Percentiles rank a stretch among this genome's conserved stretches.
phyloP scores from a whole-genome alignment of 1,140 invertebrate species.

The Pentalonia nigronervosa region DNA sequence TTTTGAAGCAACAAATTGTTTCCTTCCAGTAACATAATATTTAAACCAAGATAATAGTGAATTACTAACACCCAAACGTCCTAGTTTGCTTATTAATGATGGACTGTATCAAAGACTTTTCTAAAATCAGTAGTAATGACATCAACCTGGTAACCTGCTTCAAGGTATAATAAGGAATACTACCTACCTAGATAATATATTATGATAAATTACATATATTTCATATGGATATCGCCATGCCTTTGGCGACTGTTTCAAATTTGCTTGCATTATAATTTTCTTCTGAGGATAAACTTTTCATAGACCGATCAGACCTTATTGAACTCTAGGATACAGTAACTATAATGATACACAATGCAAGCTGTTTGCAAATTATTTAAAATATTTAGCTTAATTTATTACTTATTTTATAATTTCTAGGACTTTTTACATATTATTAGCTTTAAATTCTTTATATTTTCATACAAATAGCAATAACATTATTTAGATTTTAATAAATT shows the following conservation, averaged over 20 bases:
- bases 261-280: neutral
- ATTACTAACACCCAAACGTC: too few species aligned
- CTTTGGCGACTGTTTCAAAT: slow-evolving; percentile 2
- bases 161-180: neutral
- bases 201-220: neutral
- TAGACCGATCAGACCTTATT: neutral
- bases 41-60: too few species aligned
- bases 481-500: neutral
- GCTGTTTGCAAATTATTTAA: neutral
- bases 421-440: neutral
- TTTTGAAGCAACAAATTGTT: too few species aligned
- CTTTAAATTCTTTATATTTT: neutral
- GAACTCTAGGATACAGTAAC: neutral
- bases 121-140: too few species aligned
- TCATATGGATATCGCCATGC: neutral
- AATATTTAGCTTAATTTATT: neutral
- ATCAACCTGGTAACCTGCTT: too few species aligned
- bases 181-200: neutral
- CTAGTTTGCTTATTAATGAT: too few species aligned
- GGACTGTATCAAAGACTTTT: too few species aligned
- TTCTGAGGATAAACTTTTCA: neutral
- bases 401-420: neutral
- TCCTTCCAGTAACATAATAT: too few species aligned
- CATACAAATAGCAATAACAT: neutral
- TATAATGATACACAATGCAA: neutral